Percentiles rank a stretch among this genome's conserved stretches.
These are phyloP conservation scores for Athene cunicularia DNA, from an alignment of 2,113 vertebrate genomes.

Conservation along the genomic window DNA sequence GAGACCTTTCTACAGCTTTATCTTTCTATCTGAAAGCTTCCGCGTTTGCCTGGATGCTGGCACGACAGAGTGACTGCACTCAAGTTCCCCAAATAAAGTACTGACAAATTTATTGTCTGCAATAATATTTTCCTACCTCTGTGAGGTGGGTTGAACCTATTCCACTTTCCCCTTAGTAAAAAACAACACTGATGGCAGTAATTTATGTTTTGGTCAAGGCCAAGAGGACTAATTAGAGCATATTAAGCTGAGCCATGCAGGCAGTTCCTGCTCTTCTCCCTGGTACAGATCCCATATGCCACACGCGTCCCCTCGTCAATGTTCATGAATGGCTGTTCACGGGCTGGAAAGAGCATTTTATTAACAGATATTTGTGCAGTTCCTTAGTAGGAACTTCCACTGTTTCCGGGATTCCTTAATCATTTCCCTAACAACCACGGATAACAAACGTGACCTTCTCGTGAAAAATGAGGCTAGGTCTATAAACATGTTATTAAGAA, in stretches of 20 bases:
- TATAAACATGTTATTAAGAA: conserved; percentile 69
- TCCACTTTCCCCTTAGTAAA: conserved; percentile 59
- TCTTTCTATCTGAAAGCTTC: conserved; percentile 51
- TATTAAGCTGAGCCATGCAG: background rate
- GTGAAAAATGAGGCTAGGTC: conserved; percentile 53
- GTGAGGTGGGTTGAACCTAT: conserved; percentile 56
- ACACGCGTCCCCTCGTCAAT: background rate
- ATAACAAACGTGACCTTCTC: conserved; percentile 63
- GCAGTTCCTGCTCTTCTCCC: conserved; percentile 26
- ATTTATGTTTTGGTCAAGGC: conserved; percentile 53
- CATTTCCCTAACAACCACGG: conserved; percentile 61
- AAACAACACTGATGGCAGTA: conserved; percentile 51
- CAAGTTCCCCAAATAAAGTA: conserved; percentile 54
- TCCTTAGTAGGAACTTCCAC: conserved; percentile 36
- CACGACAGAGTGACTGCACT: conserved; percentile 41
- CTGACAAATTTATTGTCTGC: conserved; percentile 69
- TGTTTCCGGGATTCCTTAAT: conserved; percentile 66
- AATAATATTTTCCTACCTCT: conserved; percentile 73
- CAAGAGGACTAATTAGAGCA: conserved; percentile 49
- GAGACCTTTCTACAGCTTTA: background rate
- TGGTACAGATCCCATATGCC: background rate
- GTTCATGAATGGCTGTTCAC: background rate
- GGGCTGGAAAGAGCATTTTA: background rate
- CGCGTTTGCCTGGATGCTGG: conserved; percentile 13
- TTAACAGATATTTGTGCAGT: conserved; percentile 2